Evolutionary conservation across 1,140 invertebrate genomes (phyloP).

Genomic region (Tetragnatha versicolor): DNA sequence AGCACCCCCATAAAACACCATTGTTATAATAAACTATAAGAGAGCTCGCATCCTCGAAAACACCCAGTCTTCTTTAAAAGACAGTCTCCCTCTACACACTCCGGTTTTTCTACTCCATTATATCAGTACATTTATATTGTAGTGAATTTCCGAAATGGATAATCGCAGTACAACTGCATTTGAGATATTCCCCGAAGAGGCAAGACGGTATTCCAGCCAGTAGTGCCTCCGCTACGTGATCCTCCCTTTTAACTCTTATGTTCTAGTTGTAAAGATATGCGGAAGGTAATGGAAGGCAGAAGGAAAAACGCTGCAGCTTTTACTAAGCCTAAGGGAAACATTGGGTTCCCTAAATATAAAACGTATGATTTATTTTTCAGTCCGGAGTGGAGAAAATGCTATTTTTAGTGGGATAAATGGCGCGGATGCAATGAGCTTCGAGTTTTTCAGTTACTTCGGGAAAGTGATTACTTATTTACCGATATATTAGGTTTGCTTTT

Average conservation of each 20-base stretch:
- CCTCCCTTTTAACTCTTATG: slow-evolving; percentile 26
- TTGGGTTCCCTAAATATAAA: slow-evolving; percentile 1
- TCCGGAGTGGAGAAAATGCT: not conserved
- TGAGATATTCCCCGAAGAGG: slow-evolving; percentile 15
- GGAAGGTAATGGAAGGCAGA: slow-evolving; percentile 17
- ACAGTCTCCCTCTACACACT: no score
- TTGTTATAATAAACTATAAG: no score
- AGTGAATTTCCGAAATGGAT: not conserved
- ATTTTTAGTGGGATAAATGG: no score
- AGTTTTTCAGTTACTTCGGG: no score
- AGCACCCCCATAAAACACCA: no score
- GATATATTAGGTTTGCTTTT: no score
- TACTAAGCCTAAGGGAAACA: slow-evolving; percentile 13
- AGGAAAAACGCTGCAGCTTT: slow-evolving; percentile 11
- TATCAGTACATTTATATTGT: slow-evolving; percentile 14
- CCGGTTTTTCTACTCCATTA: no score
- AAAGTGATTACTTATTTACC: no score
- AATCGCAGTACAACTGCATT: slow-evolving; percentile 21
- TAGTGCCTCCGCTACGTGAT: slow-evolving; percentile 5
- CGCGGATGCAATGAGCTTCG: no score
- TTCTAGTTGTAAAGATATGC: not conserved
- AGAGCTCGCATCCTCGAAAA: no score
- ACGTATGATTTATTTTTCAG: not conserved
- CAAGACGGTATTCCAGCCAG: not conserved
- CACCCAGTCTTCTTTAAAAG: no score